phyloP scores from a whole-genome alignment of 1,140 invertebrate species.

The Delia radicum region DNA sequence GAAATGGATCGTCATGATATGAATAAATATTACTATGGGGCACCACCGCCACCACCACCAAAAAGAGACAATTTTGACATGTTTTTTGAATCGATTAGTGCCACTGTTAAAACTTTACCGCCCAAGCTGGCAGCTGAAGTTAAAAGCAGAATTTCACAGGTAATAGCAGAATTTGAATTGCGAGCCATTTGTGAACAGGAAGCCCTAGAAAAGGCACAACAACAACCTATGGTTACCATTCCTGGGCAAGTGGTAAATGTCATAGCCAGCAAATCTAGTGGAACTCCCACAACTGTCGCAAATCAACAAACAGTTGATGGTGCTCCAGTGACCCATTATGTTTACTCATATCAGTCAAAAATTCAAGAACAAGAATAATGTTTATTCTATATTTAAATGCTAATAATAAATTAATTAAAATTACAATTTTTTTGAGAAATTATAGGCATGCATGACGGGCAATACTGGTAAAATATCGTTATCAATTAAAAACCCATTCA shows the following conservation, averaged over 20 bases:
- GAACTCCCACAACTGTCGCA: too few relatives aligned
- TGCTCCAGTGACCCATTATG: constrained; percentile 17
- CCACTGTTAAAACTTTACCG: constrained; percentile 42
- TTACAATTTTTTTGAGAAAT: too few relatives aligned
- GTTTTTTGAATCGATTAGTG: constrained; percentile 46
- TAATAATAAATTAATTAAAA: too few relatives aligned
- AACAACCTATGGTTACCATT: background rate
- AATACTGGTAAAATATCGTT: too few relatives aligned
- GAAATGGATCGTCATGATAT: background rate
- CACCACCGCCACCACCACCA: constrained; percentile 25
- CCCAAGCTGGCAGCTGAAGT: constrained; percentile 45
- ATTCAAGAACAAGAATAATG: background rate
- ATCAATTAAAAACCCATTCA: too few relatives aligned
- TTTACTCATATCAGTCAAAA: constrained; percentile 26
- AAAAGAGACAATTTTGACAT: constrained; percentile 41
- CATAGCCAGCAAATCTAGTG: background rate
- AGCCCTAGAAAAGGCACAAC: constrained; percentile 21
- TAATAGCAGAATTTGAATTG: constrained; percentile 48
- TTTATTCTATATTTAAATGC: too few relatives aligned
- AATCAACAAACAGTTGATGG: background rate
- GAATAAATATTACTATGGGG: background rate
- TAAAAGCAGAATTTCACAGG: constrained; percentile 45
- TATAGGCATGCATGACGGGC: too few relatives aligned
- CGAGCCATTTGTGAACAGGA: constrained; percentile 42
- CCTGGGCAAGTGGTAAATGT: background rate